Evolutionary conservation across 2,888 invertebrate species (phyloP), one percentile per base, ranked within the genome.

Genomic region (Trissolcus brochymenae): DNA sequence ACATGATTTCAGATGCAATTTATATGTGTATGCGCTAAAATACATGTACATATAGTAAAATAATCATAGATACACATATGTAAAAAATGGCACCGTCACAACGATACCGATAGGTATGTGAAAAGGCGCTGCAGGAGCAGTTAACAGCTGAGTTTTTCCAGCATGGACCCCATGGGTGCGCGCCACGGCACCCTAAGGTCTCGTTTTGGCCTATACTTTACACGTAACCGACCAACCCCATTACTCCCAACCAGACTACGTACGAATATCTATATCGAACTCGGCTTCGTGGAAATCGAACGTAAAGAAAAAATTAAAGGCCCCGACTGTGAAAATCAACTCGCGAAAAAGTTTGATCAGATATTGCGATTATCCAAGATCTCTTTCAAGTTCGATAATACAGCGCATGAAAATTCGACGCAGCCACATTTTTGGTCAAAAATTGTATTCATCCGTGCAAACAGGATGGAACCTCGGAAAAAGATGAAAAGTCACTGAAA

Each of bases 121-220:
- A 67, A 79, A 76, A 76, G 68, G 78, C 81, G 80, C 82, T 81
- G 82, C 81, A 81, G 82, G 80, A 82, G 83, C 87, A 84, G 86
- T 86, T 87, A 86, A 85, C 86, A 83, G 84, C 82, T 82, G 86
- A 87, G 84, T 87, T 87, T 87, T 87, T 86, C 84, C 85, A 84
- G 80, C 84, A 86, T 86, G 83, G 85, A 86, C 81, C 87, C 86
- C 87, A 84, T 82, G 87, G 86, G 87, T 85, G 73, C 81, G 68
- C 79, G 82, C 81, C 85, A 87, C 81, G 84, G 86, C 85, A 87
- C 87, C 87, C 87, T 43, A 81, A 85, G 85, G 87, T 83, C 85
- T 86, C 87, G 87, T 87, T 86, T 81, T 85, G 81, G 84, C 83
- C 85, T 85, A 86, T 85, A 85, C 85, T 87, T 86, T 86, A 87